These are phyloP conservation scores for Cordylochernes scorpioides DNA, from an alignment of 2,888 invertebrate genomes.

Conservation along the genomic window DNA sequence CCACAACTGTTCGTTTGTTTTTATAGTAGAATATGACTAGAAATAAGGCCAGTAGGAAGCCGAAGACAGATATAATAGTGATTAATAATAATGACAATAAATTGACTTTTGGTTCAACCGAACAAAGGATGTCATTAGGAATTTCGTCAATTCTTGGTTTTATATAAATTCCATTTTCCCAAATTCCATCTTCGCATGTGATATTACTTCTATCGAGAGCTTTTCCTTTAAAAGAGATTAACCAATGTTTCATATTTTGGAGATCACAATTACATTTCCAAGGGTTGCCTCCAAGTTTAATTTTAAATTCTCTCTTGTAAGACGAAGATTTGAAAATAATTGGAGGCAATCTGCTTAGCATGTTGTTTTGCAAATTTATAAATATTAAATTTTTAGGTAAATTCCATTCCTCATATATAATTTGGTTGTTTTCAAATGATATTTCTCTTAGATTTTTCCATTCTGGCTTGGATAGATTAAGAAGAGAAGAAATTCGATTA, in stretches of 20 bases:
- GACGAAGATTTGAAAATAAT: slow-evolving; percentile 7
- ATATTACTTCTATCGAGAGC: slow-evolving; percentile 9
- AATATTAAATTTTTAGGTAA: slow-evolving; percentile 4
- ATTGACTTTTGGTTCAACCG: slow-evolving; percentile 8
- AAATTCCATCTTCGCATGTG: slow-evolving; percentile 5
- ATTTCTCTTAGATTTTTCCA: slow-evolving; percentile 9
- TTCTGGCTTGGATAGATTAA: slow-evolving; percentile 1
- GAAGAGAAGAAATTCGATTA: slow-evolving; percentile 4
- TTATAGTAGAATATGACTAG: slow-evolving; percentile 15
- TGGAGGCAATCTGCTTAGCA: slow-evolving; percentile 6
- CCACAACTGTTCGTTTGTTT: slow-evolving; percentile 15
- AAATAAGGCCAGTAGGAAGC: slow-evolving; percentile 11
- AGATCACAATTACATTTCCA: slow-evolving; percentile 13
- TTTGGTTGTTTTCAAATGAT: slow-evolving; percentile 12
- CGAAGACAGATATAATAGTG: slow-evolving; percentile 9
- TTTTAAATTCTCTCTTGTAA: too few relatives aligned
- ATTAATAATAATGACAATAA: slow-evolving; percentile 11
- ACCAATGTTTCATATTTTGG: slow-evolving; percentile 7
- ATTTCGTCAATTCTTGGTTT: slow-evolving; percentile 8
- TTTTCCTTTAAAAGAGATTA: too few relatives aligned
- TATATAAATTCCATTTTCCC: slow-evolving; percentile 4
- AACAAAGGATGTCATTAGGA: slow-evolving; percentile 14
- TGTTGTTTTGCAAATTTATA: slow-evolving; percentile 11
- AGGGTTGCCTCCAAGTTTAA: too few relatives aligned
- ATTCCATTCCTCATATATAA: slow-evolving; percentile 6